A percentile compares a stretch with the other conserved stretches of the same genome.
These are phyloP conservation scores for Eolophus roseicapilla DNA, from an alignment of 2,113 vertebrate species.

Conservation along the genomic window DNA sequence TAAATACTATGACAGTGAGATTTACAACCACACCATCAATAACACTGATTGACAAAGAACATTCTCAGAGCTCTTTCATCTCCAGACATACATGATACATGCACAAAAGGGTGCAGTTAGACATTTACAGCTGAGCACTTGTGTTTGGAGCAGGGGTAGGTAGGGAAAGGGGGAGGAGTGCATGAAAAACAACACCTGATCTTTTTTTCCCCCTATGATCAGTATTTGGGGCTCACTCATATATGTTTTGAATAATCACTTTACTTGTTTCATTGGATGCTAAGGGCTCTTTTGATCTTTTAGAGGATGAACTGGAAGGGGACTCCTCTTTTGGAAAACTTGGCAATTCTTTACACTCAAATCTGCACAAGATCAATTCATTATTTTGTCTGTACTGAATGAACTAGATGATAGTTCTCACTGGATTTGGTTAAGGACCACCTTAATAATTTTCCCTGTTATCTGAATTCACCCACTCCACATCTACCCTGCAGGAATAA, in stretches of 20 bases:
- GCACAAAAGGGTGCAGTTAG: not conserved
- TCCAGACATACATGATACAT: not conserved
- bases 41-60: slow-evolving; percentile 24
- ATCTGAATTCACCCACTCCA: not conserved
- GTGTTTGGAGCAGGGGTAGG: not conserved
- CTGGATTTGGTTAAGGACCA: not conserved
- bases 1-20: slow-evolving; percentile 7
- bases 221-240: not conserved
- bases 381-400: not conserved
- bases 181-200: not conserved
- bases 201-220: accelerated
- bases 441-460: not conserved
- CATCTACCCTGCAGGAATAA: not conserved
- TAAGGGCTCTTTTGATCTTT: not conserved
- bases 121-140: not conserved
- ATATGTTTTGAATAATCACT: not conserved
- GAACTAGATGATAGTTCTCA: not conserved
- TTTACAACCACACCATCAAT: slow-evolving; percentile 1
- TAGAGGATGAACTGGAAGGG: not conserved
- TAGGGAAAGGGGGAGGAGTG: not conserved
- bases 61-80: slow-evolving; percentile 38
- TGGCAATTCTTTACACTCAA: not conserved
- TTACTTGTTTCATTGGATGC: not conserved
- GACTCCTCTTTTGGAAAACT: not conserved
- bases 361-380: not conserved